A percentile compares a stretch with the other conserved stretches of the same genome.
phyloP scores from a whole-genome alignment of 2,797 vertebrate species.

The Cirrhinus mrigala region DNA sequence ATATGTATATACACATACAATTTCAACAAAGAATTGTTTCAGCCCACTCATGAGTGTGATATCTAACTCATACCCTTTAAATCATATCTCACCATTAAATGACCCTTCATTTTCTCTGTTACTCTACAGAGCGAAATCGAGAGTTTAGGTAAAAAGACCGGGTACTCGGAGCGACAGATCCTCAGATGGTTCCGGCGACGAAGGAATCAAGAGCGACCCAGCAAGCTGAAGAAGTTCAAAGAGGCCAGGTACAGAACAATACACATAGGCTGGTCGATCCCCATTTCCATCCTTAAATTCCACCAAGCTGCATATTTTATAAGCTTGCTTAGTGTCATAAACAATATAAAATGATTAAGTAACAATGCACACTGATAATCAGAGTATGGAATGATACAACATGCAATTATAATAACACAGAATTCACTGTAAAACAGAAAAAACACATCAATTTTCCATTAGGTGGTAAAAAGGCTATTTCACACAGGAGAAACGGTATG shows the following conservation, averaged over 20 bases:
- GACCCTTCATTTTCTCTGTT: background rate
- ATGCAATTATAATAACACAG: background rate
- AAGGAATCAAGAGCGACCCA: slow-evolving; percentile 93
- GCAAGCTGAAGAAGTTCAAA: slow-evolving; percentile 91
- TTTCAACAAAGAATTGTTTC: background rate
- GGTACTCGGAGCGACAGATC: slow-evolving; percentile 83
- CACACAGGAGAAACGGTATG: slow-evolving; percentile 6
- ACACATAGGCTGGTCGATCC: too few relatives aligned
- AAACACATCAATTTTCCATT: slow-evolving; percentile 1
- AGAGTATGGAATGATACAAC: background rate
- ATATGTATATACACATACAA: background rate
- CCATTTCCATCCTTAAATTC: background rate
- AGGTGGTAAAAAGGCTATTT: slow-evolving; percentile 17
- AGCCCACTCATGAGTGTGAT: background rate
- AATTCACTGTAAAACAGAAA: slow-evolving; percentile 14
- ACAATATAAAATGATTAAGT: background rate
- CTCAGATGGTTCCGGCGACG: slow-evolving; percentile 93
- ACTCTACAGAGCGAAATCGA: slow-evolving; percentile 83
- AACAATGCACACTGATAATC: background rate
- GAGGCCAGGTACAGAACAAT: slow-evolving; percentile 85
- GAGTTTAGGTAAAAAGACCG: slow-evolving; percentile 82
- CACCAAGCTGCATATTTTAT: background rate
- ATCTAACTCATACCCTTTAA: background rate
- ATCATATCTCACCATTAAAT: background rate
- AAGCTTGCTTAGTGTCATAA: background rate